Conservation (phyloP, 2,888 invertebrate genomes). For the Eupithecia centaureata region DNA sequence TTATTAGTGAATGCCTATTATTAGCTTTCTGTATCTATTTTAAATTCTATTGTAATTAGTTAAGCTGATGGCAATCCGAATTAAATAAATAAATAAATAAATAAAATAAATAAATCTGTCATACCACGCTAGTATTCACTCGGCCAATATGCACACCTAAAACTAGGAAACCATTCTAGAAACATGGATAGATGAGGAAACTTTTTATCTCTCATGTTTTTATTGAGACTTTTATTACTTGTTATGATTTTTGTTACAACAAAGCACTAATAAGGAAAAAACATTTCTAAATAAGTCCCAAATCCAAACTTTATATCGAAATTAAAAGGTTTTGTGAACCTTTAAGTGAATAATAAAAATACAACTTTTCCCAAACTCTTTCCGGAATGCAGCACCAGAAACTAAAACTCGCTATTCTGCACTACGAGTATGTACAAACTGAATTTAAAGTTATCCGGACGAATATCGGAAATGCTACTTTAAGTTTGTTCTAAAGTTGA, state of each 20-base stretch:
- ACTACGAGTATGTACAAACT: background rate
- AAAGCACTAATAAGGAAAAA: no score
- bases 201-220: background rate
- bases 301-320: background rate
- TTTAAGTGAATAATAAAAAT: no score
- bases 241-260: no score
- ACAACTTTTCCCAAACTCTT: background rate
- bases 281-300: background rate
- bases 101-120: background rate
- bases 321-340: background rate
- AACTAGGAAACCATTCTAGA: no score
- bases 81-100: no score
- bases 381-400: background rate
- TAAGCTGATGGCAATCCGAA: no score
- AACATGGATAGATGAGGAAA: background rate
- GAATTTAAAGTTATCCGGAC: constrained; percentile 8
- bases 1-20: no score
- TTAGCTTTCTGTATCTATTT: no score
- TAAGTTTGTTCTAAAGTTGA: constrained; percentile 6
- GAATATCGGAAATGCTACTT: background rate
- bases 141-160: no score
- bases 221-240: rapidly evolving
- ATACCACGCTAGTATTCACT: no score
- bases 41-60: no score
- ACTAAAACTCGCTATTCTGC: background rate